These are phyloP conservation scores for Leptatherina wallacei DNA, from an alignment of 2,797 vertebrate genomes.

Conservation along the genomic window DNA sequence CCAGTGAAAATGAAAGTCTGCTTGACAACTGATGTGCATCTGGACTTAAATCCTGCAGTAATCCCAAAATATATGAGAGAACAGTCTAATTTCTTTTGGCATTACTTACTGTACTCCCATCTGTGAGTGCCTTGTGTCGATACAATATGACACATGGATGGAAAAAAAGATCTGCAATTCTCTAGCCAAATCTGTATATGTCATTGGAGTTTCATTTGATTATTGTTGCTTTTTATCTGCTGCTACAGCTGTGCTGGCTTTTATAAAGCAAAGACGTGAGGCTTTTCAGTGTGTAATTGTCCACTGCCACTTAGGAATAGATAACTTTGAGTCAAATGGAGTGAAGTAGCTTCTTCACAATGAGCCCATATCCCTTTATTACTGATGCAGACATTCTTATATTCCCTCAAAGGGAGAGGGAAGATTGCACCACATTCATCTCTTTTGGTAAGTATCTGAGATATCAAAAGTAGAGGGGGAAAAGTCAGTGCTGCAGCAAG, in stretches of 20 bases:
- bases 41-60: conserved; percentile 39
- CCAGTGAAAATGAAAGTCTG: conserved; percentile 41
- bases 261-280: conserved; percentile 56
- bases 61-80: conserved; percentile 49
- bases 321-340: conserved; percentile 49
- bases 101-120: conserved; percentile 31
- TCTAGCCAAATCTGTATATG: conserved; percentile 21
- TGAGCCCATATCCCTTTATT: conserved; percentile 39
- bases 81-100: conserved; percentile 50
- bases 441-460: conserved; percentile 39
- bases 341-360: conserved; percentile 44
- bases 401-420: conserved; percentile 24
- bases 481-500: conserved; percentile 30
- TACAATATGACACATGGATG: conserved; percentile 44
- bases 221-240: conserved; percentile 67
- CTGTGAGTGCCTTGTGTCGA: conserved; percentile 43
- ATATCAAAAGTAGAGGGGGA: conserved; percentile 34
- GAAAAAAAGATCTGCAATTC: conserved; percentile 18
- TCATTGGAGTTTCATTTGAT: conserved; percentile 53
- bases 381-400: conserved; percentile 25
- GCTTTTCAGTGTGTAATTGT: conserved; percentile 58
- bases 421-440: conserved; percentile 38
- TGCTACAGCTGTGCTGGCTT: conserved; percentile 65
- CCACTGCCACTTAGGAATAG: conserved; percentile 48
- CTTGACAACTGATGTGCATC: conserved; percentile 40